Percentiles rank a stretch among this genome's conserved stretches.
phyloP scores from a whole-genome alignment of 2,113 vertebrate genomes.

The Coturnix japonica region DNA sequence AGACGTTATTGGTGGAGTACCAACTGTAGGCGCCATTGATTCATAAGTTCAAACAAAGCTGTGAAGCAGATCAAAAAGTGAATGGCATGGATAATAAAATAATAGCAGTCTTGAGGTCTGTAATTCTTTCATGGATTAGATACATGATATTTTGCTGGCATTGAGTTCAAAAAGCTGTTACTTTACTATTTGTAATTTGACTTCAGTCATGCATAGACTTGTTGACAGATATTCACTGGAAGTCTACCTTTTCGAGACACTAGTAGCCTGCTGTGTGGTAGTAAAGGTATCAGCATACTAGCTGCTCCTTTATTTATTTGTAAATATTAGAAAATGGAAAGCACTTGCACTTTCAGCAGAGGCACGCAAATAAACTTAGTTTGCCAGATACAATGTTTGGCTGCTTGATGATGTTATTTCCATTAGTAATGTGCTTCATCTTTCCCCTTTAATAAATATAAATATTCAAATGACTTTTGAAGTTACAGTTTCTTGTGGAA shows the following conservation, averaged over 20 bases:
- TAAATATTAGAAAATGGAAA: not conserved
- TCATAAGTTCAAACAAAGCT: conserved; percentile 43
- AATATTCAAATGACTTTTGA: not conserved
- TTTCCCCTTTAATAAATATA: not conserved
- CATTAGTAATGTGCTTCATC: not conserved
- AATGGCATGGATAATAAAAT: conserved; percentile 69
- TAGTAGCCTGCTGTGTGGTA: conserved; percentile 12
- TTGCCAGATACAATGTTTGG: not conserved
- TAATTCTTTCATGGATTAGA: conserved; percentile 73
- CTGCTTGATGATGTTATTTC: not conserved
- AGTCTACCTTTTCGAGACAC: conserved; percentile 45
- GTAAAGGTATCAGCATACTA: conserved; percentile 45
- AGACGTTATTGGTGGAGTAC: not conserved
- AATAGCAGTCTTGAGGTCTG: conserved; percentile 63
- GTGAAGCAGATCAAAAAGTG: conserved; percentile 47
- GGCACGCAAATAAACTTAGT: not conserved
- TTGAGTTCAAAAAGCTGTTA: conserved; percentile 69
- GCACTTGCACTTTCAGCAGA: not conserved
- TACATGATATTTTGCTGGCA: conserved; percentile 72
- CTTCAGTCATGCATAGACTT: conserved; percentile 71
- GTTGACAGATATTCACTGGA: conserved; percentile 73
- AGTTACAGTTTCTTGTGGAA: not conserved
- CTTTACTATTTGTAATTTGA: conserved; percentile 71
- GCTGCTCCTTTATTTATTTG: not conserved
- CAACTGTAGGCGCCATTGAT: not conserved